These are phyloP conservation scores for Temnothorax curvispinosus DNA, from an alignment of 1,140 invertebrate species.

Conservation along the genomic window DNA sequence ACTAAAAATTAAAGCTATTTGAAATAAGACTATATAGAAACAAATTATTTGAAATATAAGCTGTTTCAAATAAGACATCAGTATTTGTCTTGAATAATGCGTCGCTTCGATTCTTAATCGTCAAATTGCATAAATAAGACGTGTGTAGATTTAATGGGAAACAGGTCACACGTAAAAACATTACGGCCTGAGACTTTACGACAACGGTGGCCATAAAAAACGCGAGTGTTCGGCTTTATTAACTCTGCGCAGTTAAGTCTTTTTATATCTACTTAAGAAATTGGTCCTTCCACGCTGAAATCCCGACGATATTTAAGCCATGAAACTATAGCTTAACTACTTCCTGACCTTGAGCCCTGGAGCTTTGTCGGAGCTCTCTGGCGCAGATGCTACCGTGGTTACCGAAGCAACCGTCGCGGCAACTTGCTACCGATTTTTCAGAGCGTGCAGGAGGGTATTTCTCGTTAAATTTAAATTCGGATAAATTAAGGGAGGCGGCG, in stretches of 20 bases:
- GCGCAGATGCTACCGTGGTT: conserved; percentile 56
- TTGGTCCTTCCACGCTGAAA: conserved; percentile 44
- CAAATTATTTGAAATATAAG: no score
- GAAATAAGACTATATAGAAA: neutral
- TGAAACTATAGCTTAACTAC: conserved; percentile 5
- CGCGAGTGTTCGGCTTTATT: neutral
- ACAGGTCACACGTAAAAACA: neutral
- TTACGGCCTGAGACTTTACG: conserved; percentile 32
- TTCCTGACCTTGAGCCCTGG: conserved; percentile 52
- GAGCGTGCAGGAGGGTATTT: conserved; percentile 39
- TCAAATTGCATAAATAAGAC: neutral
- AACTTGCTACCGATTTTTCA: conserved; percentile 57
- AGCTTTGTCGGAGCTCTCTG: conserved; percentile 16
- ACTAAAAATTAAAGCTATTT: neutral
- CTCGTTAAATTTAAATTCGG: conserved; percentile 79
- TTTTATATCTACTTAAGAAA: conserved; percentile 57
- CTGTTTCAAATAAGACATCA: no score
- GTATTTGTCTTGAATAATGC: neutral
- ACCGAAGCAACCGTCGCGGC: conserved; percentile 47
- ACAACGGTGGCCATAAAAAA: conserved; percentile 1
- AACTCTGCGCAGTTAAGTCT: conserved; percentile 31
- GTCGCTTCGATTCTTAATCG: neutral
- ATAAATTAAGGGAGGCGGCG: conserved; percentile 73
- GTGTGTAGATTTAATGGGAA: neutral
- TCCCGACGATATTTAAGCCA: conserved; percentile 55